Base-by-base conservation (phyloP, 2,888 invertebrate species). In the Tolmerus cingulatus region DNA sequence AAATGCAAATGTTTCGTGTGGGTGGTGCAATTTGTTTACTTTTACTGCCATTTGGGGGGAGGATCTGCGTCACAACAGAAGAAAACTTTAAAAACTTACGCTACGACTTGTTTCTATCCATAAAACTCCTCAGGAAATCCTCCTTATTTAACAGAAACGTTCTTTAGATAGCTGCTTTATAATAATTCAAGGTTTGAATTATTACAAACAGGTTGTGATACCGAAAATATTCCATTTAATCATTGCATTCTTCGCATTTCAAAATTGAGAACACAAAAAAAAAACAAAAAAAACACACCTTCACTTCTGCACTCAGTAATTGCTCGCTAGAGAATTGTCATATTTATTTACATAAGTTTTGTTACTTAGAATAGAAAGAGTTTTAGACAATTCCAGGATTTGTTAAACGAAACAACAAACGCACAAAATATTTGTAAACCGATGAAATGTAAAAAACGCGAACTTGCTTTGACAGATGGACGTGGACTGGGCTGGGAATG, bases 241-340 rank as follows among this genome's bases (percentile, higher is more conserved):
- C 43, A 78, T 43, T 78, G 78, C 40, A 78, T 78, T 77, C 77
- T 78, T 78, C 19, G 78, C n/a, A 78, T 78, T 78, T 79, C n/a
- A 19, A 82, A 37, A 55, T 81, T 19, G 7, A 76, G 37, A 55
- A 40, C 79, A 82, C 57, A 19, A 12, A 55, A 57, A 27, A 55
- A 34, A 55, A 34, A 23, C 12, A 19, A 55, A 82, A 27, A 55
- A 34, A 55, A 34, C 12, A n/a, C 81, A 82, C 34, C 57, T 82
- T 76, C 76, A 76, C 76, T 76, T n/a, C 5, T 30, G 4, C n/a
- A n/a, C 34, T 30, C 16, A 7, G 5, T 27, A 3, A 40, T n/a
- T 2, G 14, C 16, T 46, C 37, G 0, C 14, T 66, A 23, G 12
- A 9, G 27, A 66, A 23, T 27, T 66, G 14, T 66, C 66, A 66